Evolutionary conservation across 2,888 invertebrate genomes (phyloP).

Genomic region (Synanthedon myopaeformis): DNA sequence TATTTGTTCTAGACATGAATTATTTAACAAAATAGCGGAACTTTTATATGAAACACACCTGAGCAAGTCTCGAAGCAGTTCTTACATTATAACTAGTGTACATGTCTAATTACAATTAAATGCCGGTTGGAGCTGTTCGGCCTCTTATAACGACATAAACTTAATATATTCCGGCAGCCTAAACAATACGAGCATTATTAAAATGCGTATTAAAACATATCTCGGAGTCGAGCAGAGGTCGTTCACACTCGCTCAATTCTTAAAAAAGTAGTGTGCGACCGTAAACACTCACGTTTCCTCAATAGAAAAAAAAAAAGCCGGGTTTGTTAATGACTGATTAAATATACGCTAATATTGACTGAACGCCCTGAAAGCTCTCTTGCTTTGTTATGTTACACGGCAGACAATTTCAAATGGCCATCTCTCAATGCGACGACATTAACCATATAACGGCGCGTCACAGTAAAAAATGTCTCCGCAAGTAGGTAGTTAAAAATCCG

Average conservation of each 20-base stretch:
- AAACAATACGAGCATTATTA: slow-evolving; percentile 60
- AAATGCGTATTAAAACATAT: slow-evolving; percentile 61
- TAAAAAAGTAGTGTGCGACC: slow-evolving; percentile 41
- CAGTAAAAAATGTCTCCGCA: slow-evolving; percentile 59
- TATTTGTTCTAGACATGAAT: background rate
- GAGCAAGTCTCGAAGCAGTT: slow-evolving; percentile 1
- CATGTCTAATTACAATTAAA: slow-evolving; percentile 18
- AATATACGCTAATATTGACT: slow-evolving; percentile 14
- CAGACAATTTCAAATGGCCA: slow-evolving; percentile 11
- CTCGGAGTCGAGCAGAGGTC: slow-evolving; percentile 50
- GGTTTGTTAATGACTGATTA: slow-evolving; percentile 5
- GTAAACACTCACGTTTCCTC: slow-evolving; percentile 38
- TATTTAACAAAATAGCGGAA: background rate
- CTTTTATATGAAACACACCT: background rate
- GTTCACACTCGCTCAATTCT: slow-evolving; percentile 44
- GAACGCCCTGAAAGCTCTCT: slow-evolving; percentile 7
- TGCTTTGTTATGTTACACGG: background rate
- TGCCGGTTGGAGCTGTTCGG: slow-evolving; percentile 13
- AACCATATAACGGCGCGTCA: slow-evolving; percentile 38
- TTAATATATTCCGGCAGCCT: slow-evolving; percentile 49
- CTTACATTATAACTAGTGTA: slow-evolving; percentile 5
- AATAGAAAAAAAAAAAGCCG: slow-evolving; percentile 4
- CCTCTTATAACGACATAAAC: slow-evolving; percentile 28
- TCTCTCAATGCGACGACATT: slow-evolving; percentile 25
- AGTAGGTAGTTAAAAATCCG: slow-evolving; percentile 64